These are phyloP conservation scores for Dasysyrphus albostriatus DNA, from an alignment of 2,888 invertebrate genomes.

Conservation along the genomic window DNA sequence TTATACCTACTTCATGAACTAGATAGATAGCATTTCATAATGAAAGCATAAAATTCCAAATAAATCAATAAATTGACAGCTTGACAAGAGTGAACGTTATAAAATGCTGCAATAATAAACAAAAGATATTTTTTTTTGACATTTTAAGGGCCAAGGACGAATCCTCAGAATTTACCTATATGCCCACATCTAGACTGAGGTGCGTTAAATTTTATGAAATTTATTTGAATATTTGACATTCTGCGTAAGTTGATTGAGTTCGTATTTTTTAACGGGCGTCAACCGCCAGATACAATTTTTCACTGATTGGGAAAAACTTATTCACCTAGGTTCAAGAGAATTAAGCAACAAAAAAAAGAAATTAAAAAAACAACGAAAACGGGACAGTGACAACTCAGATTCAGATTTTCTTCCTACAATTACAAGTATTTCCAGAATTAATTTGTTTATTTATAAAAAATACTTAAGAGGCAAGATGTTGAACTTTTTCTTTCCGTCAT, in stretches of 20 bases:
- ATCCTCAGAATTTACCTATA: background rate
- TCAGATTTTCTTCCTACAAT: too few species aligned
- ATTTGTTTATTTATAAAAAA: too few species aligned
- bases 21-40: slow-evolving; percentile 29
- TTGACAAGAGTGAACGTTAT: slow-evolving; percentile 29
- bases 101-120: slow-evolving; percentile 23
- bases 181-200: background rate
- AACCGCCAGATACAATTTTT: too few species aligned
- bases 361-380: too few species aligned
- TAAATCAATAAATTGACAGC: slow-evolving; percentile 35
- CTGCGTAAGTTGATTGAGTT: background rate
- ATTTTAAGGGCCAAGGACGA: slow-evolving; percentile 26
- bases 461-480: too few species aligned
- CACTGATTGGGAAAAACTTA: too few species aligned
- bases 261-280: background rate
- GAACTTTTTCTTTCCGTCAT: too few species aligned
- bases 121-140: slow-evolving; percentile 15
- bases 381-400: too few species aligned
- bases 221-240: background rate
- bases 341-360: too few species aligned
- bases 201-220: background rate
- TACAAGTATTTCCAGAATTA: too few species aligned
- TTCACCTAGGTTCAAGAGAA: too few species aligned
- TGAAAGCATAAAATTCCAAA: slow-evolving; percentile 31
- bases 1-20: slow-evolving; percentile 9